Base-by-base conservation (phyloP, 2,113 vertebrate genomes). In the Phrynosoma blainvillii region DNA sequence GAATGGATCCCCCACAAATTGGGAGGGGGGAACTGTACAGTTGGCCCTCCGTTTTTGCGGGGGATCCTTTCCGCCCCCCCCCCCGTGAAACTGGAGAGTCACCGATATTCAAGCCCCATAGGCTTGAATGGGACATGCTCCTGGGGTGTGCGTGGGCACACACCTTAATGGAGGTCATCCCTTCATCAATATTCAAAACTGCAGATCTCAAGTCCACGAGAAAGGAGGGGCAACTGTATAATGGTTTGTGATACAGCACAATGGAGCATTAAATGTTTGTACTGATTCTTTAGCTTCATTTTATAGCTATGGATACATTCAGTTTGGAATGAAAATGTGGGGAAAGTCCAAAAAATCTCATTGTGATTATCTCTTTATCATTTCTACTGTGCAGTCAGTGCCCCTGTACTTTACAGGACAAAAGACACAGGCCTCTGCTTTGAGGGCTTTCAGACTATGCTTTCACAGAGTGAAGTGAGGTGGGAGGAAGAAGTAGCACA, bases 251-350 rank as follows among this genome's bases (percentile, higher is more conserved):
- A 25, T 27, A 70, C 13, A 56, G 78, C 85, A 66, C 23, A 87
- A 66, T 7, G 20, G 27, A 88, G n/a, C 27, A 68, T 70, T 32
- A 87, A 36, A 59, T 84, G 32, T 77, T 47, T 79, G 42, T n/a
- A 85, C 30, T 66, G 70, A 82, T 89, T 75, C 30, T 81, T 1
- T 23, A 62, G 42, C 12, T 86, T 85, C 20, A 62, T 89, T 92
- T 85, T 62, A 81, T 40, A 82, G 32, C 25, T 70, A 66, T 66
- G 47, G 54, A 78, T 81, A 25, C 18, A n/a, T 84, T 89, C 32
- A 59, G n/a, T 75, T 73, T 82, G 32, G 82, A 8, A 73, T 47
- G 47, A 79, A 42, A 59, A 42, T 23, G 71, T 11, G 18, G 62
- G 8, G 59, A 62, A 62, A n/a, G 52, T 62, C 66, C 36, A 75